A percentile compares a stretch with the other conserved stretches of the same genome.
Evolutionary conservation across 2,888 invertebrate species (phyloP).

Genomic region (Cremastinae sp.): DNA sequence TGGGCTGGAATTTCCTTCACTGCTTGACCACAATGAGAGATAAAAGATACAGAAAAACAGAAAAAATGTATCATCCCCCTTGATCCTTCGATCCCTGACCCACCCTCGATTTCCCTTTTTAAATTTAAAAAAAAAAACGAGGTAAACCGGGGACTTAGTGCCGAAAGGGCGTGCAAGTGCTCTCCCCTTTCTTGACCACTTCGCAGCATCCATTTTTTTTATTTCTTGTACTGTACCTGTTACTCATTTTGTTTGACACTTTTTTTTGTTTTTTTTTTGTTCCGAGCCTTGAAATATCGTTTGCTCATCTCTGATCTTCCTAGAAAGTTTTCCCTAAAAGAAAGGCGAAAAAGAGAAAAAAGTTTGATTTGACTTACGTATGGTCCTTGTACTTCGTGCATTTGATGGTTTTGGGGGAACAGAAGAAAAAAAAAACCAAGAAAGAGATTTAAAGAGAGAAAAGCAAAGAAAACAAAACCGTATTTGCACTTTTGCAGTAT

Average conservation of each 20-base stretch:
- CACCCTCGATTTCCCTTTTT: not conserved
- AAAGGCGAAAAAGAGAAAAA: not conserved
- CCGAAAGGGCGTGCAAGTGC: constrained; percentile 78
- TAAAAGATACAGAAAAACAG: constrained; percentile 19
- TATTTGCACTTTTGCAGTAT: constrained; percentile 87
- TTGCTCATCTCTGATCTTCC: not conserved
- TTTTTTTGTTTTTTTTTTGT: not conserved
- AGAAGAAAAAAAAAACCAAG: constrained; percentile 22
- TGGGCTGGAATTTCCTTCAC: constrained; percentile 80
- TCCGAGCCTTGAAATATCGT: constrained; percentile 15
- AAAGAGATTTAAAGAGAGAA: constrained; percentile 42
- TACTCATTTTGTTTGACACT: too few species aligned
- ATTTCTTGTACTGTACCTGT: not conserved
- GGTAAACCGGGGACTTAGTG: constrained; percentile 75
- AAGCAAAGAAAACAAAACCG: constrained; percentile 72
- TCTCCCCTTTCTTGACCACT: constrained; percentile 60
- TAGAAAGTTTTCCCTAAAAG: not conserved
- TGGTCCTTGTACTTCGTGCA: constrained; percentile 39
- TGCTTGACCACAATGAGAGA: constrained; percentile 77
- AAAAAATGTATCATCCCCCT: constrained; percentile 7
- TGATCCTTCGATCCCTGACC: not conserved
- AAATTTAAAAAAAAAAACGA: constrained; percentile 27
- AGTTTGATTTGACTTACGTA: not conserved
- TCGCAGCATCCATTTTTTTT: constrained; percentile 25
- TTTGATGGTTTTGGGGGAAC: constrained; percentile 49